Evolutionary conservation across 2,888 invertebrate genomes (phyloP).

Genomic region (Theretra japonica): DNA sequence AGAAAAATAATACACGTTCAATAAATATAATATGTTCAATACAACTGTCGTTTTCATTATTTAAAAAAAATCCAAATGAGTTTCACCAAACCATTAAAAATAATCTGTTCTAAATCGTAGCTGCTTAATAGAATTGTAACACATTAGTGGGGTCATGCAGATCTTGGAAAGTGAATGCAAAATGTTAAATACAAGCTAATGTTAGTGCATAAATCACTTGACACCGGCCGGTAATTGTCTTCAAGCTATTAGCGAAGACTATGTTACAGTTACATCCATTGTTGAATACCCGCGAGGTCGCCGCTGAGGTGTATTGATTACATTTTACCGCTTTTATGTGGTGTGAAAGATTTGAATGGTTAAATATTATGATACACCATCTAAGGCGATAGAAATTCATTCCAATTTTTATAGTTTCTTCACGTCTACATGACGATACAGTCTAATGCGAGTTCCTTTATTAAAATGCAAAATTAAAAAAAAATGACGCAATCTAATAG

Average conservation of each 20-base stretch:
- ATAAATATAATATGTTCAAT: neutral
- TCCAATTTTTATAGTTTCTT: constrained; percentile 11
- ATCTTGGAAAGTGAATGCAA: neutral
- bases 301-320: constrained; percentile 15
- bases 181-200: constrained; percentile 3
- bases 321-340: constrained; percentile 20
- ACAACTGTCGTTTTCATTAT: neutral
- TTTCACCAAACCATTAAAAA: neutral
- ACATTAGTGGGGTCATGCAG: neutral
- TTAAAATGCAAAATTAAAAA: neutral
- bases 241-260: constrained; percentile 1
- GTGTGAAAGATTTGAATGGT: constrained; percentile 19
- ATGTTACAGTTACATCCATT: constrained; percentile 1
- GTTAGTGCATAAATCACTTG: neutral
- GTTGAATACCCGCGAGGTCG: constrained; percentile 21
- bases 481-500: neutral
- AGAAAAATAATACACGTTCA: constrained; percentile 13
- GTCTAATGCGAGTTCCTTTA: neutral
- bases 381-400: constrained; percentile 16
- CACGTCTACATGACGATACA: constrained; percentile 5
- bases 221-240: neutral
- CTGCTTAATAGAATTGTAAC: neutral
- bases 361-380: constrained; percentile 21
- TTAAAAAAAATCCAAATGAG: neutral
- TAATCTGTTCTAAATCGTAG: neutral